Conservation (phyloP, 2,113 vertebrate genomes). For the Heliornis fulica region DNA sequence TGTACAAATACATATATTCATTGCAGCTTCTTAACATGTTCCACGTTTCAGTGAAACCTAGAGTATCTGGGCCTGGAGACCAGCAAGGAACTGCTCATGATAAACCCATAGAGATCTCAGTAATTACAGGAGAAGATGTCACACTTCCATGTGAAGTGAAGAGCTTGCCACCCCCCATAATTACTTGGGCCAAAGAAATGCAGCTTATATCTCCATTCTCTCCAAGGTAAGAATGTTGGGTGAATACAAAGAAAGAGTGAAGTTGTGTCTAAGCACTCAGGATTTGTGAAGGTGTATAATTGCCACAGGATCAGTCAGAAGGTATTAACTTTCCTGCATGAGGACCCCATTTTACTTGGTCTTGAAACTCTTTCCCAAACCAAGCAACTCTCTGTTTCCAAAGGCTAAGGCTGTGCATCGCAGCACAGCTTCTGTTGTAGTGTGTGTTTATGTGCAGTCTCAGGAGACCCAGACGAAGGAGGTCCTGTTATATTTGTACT, state of each 20-base stretch:
- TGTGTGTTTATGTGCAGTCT: neutral
- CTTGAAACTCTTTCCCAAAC: neutral
- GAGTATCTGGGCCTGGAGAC: slow-evolving; percentile 68
- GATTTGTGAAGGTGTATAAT: neutral
- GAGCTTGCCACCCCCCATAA: slow-evolving; percentile 87
- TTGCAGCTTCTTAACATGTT: slow-evolving; percentile 6
- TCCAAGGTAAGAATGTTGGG: slow-evolving; percentile 77
- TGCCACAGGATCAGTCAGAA: neutral
- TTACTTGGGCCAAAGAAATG: slow-evolving; percentile 91
- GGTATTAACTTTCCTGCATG: neutral
- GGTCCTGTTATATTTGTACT: neutral
- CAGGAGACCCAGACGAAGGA: neutral
- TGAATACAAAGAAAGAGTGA: neutral
- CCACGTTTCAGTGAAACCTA: slow-evolving; percentile 84
- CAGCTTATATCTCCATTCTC: slow-evolving; percentile 95
- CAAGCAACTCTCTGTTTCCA: accelerated
- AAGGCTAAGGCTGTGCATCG: neutral
- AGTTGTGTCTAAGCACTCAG: neutral
- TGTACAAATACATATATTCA: neutral
- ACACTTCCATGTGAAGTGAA: slow-evolving; percentile 90
- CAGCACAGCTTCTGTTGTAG: neutral
- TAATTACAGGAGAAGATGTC: slow-evolving; percentile 82
- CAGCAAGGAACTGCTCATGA: slow-evolving; percentile 55
- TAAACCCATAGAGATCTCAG: slow-evolving; percentile 78
- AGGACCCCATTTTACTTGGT: neutral